These are phyloP conservation scores for Lepidurus couesii DNA, from an alignment of 1,140 invertebrate species.

Conservation along the genomic window DNA sequence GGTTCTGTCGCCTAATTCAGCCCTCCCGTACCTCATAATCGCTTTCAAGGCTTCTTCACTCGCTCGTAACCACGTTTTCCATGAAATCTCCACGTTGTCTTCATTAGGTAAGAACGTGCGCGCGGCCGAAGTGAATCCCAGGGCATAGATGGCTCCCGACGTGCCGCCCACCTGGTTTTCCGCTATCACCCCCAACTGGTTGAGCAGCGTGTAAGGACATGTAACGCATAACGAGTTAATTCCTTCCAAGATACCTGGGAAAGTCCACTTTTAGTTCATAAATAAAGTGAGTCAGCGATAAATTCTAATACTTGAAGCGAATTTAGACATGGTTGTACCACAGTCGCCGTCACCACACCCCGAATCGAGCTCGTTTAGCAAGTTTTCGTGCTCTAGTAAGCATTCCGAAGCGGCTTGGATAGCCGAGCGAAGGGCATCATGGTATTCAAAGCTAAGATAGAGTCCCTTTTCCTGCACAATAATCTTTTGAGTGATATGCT, in stretches of 20 bases:
- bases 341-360: constrained; percentile 77
- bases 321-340: constrained; percentile 62
- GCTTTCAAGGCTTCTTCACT: constrained; percentile 52
- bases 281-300: not conserved
- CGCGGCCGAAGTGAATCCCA: constrained; percentile 62
- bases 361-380: constrained; percentile 64
- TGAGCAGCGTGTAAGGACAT: constrained; percentile 49
- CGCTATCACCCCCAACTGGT: constrained; percentile 53
- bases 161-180: constrained; percentile 64
- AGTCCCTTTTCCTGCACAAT: constrained; percentile 28
- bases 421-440: not conserved
- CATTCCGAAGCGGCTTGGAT: constrained; percentile 46
- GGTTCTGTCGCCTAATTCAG: constrained; percentile 66
- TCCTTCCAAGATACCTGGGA: constrained; percentile 34
- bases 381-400: constrained; percentile 52
- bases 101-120: constrained; percentile 42
- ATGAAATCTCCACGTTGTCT: constrained; percentile 35
- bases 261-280: not conserved
- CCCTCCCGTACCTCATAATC: constrained; percentile 65
- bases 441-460: constrained; percentile 28
- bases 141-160: constrained; percentile 62
- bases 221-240: constrained; percentile 40
- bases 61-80: constrained; percentile 48
- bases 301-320: constrained; percentile 50
- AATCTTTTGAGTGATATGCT: not conserved